Conservation (phyloP, 2,797 vertebrate genomes). For the Tragopan temminckii region DNA sequence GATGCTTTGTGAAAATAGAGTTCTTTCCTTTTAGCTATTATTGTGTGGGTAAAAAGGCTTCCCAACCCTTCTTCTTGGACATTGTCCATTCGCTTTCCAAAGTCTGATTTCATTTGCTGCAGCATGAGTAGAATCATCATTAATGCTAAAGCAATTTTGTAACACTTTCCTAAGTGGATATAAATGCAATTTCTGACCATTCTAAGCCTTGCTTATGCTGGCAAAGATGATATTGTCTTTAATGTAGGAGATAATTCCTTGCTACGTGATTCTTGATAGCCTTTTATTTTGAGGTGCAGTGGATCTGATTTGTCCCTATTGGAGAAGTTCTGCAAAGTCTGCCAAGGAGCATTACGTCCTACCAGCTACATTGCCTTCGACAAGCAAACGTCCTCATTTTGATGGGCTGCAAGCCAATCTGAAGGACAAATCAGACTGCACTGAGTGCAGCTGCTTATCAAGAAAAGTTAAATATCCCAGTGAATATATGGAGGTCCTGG, state of each 20-base stretch:
- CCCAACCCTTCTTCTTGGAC: not conserved
- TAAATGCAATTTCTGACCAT: conserved; percentile 3
- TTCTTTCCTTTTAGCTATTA: not conserved
- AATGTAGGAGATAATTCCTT: conserved; percentile 21
- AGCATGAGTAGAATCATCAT: not conserved
- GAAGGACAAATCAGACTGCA: conserved; percentile 11
- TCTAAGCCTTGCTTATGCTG: not conserved
- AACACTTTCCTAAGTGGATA: conserved; percentile 10
- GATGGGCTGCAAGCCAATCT: conserved; percentile 28
- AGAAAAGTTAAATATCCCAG: not conserved
- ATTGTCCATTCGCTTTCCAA: not conserved
- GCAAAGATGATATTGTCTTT: not conserved
- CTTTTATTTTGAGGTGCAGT: conserved; percentile 25
- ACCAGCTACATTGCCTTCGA: not conserved
- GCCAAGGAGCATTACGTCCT: conserved; percentile 1
- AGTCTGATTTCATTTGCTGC: not conserved
- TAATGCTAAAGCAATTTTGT: conserved; percentile 5
- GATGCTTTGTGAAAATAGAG: not conserved
- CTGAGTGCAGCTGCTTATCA: not conserved
- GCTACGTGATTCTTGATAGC: conserved; percentile 14
- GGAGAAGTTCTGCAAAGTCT: not conserved
- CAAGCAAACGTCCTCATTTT: not conserved
- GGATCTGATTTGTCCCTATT: not conserved
- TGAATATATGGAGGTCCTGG: not conserved
- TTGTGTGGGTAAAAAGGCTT: not conserved